Conservation (phyloP, 1,140 invertebrate species). For the Lepidurus couesii region DNA sequence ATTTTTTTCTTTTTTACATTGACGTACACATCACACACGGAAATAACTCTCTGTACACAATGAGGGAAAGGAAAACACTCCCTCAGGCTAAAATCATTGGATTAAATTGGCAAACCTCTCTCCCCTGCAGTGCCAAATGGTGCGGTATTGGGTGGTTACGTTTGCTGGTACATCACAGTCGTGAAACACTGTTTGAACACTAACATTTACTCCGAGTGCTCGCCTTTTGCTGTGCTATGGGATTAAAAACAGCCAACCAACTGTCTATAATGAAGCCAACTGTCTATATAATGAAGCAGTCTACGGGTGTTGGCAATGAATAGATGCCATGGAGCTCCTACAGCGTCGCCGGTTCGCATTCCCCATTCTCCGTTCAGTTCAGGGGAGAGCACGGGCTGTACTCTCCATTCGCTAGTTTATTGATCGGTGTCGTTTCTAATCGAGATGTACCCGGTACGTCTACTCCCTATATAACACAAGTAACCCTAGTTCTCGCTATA, state of each 20-base stretch:
- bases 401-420: background rate
- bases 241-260: background rate
- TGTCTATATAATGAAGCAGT: background rate
- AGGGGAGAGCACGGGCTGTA: background rate
- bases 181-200: background rate
- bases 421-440: slow-evolving; percentile 1
- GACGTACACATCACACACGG: no score
- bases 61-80: no score
- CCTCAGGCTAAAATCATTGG: no score
- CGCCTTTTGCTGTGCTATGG: background rate
- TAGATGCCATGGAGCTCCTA: background rate
- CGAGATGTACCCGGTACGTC: no score
- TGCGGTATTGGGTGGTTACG: no score
- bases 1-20: no score
- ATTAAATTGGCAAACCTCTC: no score
- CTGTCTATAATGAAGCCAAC: background rate
- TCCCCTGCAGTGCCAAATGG: no score
- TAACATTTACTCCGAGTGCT: background rate
- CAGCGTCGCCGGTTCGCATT: background rate
- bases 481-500: no score
- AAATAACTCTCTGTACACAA: no score
- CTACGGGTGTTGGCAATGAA: background rate
- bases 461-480: no score
- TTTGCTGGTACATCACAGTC: background rate
- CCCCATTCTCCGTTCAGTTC: background rate